Base-by-base conservation (phyloP, 2,113 vertebrate genomes). In the Sapajus apella region DNA sequence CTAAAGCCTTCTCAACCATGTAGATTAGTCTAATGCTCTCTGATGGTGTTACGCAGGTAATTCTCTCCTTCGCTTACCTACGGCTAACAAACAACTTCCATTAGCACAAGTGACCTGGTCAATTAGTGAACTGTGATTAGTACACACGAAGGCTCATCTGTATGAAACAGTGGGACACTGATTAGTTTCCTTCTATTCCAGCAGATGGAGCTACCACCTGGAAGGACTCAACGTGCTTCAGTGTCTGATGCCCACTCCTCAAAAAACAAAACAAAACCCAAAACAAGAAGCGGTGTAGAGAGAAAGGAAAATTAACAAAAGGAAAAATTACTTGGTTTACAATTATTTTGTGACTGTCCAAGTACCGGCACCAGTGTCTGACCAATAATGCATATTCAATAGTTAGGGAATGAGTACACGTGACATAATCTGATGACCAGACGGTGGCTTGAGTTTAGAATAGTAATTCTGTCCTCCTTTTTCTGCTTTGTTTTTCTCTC, bases 131-230 rank as follows among this genome's bases (percentile, higher is more conserved):
- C 56, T 90, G 61, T 55, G 50, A 79, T 35, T 75, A 43, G 55
- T 27, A 27, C n/a, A 58, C 7, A 16, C 1, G 37, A 64, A 64
- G 9, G 18, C 47, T 81, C 12, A 25, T 37, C 47, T 37, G 1
- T 55, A 20, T 45, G 43, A 47, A 50, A 40, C 30, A 8, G 13
- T 35, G 45, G 47, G 79, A 20, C 75, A 43, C 37, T 16, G 18
- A 13, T 66, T 73, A 20, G 14, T 90, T 90, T 94, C 50, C 43
- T 72, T 52, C 12, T 40, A 43, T 61, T 77, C 95, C 96, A 96
- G 95, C 56, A 98, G 94, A 86, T 95, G 95, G 97, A 73, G 95
- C 87, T 91, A 55, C 6, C 52, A 77, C 23, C 72, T 92, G 75
- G 37, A 95, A 52, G 45, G 13, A 47, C 18, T 82, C 40, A 40